These are phyloP conservation scores for Neoarius graeffei DNA, from an alignment of 2,113 vertebrate species.

Conservation along the genomic window DNA sequence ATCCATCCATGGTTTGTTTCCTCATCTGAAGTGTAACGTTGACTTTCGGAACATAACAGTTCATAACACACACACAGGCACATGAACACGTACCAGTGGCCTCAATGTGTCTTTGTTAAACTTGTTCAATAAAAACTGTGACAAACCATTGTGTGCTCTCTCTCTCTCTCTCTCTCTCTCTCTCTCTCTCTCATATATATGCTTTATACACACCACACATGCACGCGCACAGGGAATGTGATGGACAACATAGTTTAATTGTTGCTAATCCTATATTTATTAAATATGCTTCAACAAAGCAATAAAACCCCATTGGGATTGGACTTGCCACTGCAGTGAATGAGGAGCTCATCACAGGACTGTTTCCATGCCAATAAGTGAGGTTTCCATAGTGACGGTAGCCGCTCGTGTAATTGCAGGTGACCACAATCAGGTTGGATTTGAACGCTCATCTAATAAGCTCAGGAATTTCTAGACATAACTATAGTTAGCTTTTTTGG, in stretches of 20 bases:
- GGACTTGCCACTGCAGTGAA: not conserved
- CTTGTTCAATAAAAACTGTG: not conserved
- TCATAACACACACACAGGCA: not conserved
- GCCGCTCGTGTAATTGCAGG: constrained; percentile 23
- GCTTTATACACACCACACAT: not conserved
- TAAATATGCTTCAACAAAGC: not conserved
- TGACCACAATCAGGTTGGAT: constrained; percentile 2
- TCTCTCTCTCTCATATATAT: no score
- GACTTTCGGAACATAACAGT: not conserved
- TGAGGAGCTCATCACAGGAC: constrained; percentile 6
- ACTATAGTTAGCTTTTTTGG: no score
- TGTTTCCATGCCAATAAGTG: constrained; percentile 48
- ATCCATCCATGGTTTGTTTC: not conserved
- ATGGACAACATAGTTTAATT: not conserved
- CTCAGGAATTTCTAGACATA: not conserved
- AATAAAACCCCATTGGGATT: not conserved
- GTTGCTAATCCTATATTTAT: constrained; percentile 4
- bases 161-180: no score
- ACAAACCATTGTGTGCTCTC: not conserved
- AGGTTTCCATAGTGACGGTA: constrained; percentile 45
- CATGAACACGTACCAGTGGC: not conserved
- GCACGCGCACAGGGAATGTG: not conserved
- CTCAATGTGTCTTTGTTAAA: not conserved
- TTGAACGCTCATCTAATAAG: not conserved
- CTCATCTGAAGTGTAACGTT: not conserved